Evolutionary conservation across 2,888 invertebrate genomes (phyloP), one percentile per base, ranked within the genome.

Genomic region (Brachycybe producta): DNA sequence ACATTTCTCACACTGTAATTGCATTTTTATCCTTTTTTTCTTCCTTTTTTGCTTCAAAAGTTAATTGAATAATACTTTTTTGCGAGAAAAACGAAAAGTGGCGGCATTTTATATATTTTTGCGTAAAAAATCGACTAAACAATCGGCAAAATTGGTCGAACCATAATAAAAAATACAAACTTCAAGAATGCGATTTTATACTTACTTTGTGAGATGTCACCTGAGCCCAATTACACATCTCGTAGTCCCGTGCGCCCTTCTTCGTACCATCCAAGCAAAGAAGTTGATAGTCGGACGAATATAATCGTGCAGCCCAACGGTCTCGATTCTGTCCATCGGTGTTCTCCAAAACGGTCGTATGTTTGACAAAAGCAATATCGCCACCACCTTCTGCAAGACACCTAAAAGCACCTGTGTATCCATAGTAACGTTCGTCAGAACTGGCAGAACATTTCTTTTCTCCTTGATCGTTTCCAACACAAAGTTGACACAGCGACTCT

Each of bases 221-320:
- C 65, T 80, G 82, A 21, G 92, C 94, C 49, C 95, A 70, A 68
- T 94, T 90, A 64, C 95, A 97, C 48, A 75, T 72, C 48, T 73
- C 71, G 67, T 86, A 95, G 49, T 87, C 83, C 49, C 80, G 76
- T 47, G 86, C 77, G 55, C 83, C 77, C 27, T 41, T 39, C 28
- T 50, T 27, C 11, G 21, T 42, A 15, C 54, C 94, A 67, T 94
- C 91, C 2, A 88, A 82, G 65, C 94, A 95, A 15, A 95, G 72
- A 30, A 95, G 71, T 67, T 95, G 90, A 67, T 88, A 85, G 68
- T 95, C 95, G 63, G 88, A 85, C 15, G 84, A 82, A 50, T 90
- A 75, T 49, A 90, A 78, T 67, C 94, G 91, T 28, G 95, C 71
- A 0, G 94, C 86, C 95, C 95, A 97, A 71, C 82, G 86, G 65